Percentiles rank a stretch among this genome's conserved stretches.
These are phyloP conservation scores for Trachelus troglodyta DNA, from an alignment of 2,888 invertebrate genomes.

Conservation along the genomic window DNA sequence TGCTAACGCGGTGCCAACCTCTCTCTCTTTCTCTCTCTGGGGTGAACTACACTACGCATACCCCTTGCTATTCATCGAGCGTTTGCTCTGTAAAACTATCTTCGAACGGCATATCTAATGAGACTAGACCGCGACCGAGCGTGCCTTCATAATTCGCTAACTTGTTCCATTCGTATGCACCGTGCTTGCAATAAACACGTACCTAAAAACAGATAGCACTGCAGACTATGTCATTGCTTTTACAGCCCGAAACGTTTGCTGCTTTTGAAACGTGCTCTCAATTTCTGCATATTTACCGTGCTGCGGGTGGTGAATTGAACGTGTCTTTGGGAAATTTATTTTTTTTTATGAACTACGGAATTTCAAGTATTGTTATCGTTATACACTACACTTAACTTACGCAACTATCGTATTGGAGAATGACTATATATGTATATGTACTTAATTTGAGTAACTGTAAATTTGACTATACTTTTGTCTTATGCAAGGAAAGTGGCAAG, in stretches of 20 bases:
- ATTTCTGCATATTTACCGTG: neutral
- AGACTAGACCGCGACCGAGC: slow-evolving; percentile 62
- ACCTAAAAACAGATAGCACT: slow-evolving; percentile 43
- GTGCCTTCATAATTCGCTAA: slow-evolving; percentile 64
- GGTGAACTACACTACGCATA: neutral
- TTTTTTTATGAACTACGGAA: neutral
- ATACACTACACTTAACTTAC: neutral
- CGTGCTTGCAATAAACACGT: slow-evolving; percentile 44
- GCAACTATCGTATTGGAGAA: slow-evolving; percentile 12
- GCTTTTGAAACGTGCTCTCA: neutral
- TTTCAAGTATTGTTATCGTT: neutral
- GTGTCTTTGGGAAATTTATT: neutral
- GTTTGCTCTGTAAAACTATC: slow-evolving; percentile 43
- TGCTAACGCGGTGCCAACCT: neutral
- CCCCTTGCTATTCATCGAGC: neutral
- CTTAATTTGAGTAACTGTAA: neutral
- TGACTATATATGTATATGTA: slow-evolving; percentile 14
- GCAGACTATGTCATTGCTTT: neutral
- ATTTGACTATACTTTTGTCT: neutral
- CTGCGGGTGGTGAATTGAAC: neutral
- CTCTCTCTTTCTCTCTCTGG: neutral
- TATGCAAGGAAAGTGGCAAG: neutral
- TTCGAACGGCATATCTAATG: slow-evolving; percentile 61
- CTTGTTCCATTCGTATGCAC: slow-evolving; percentile 62
- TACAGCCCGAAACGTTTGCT: neutral